Evolutionary conservation across 1,140 invertebrate species (phyloP), one percentile per base, ranked within the genome.

Genomic region (Matsumurasca onukii): DNA sequence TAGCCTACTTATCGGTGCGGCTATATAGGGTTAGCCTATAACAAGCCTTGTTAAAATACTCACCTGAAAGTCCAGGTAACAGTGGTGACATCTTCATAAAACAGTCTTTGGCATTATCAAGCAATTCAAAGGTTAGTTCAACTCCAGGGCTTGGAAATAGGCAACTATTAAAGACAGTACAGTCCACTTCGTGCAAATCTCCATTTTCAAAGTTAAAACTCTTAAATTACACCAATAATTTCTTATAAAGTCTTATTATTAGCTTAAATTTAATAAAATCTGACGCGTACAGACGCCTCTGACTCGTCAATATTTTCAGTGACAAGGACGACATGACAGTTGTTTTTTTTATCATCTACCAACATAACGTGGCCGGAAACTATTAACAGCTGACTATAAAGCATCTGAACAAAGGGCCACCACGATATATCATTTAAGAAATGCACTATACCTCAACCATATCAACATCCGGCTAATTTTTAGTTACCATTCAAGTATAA

Each of bases 11-110:
- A n/a, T n/a, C n/a, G n/a, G n/a, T n/a, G n/a, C n/a, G n/a, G n/a
- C n/a, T n/a, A n/a, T n/a, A n/a, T n/a, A n/a, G 52, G n/a, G 51
- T 27, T 29, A 1, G 48, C 1, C 22, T 1, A 9, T 13, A 68
- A 68, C 61, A 3, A 59, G 22, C 20, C 30, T 12, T 34, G 13
- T 5, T 20, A 25, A 34, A 66, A 29, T 1, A 9, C 9, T 74
- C 83, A 98, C 97, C 88, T 99, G 98, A 83, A 96, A 99, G 83
- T 99, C 98, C 63, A 99, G 82, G 93, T 92, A 39, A 88, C 89
- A 72, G 95, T 89, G 0, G 89, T 86, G 66, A 99, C 95, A 73
- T 95, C 88, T 83, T 99, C 91, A 80, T 94, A 83, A 99, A 99
- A 84, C 98, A 99, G 82, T 99, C 94, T 82, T 93, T 93, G 70